Conservation (phyloP, 2,888 invertebrate species). For the Formica aserva region DNA sequence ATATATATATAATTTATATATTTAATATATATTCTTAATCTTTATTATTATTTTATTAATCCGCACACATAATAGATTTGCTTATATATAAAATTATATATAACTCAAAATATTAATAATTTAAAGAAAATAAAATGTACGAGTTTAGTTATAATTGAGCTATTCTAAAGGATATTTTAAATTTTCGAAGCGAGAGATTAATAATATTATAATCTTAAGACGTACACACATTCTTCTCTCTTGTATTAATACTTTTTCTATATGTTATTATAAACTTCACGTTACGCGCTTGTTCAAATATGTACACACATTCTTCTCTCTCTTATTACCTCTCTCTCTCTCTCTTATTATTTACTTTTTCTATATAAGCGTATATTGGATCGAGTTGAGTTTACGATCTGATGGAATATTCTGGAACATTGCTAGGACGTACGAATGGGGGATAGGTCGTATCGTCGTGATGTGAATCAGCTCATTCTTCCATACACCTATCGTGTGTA, state of each 20-base stretch:
- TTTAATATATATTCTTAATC: too few species aligned
- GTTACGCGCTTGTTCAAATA: not conserved
- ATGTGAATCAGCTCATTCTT: conserved; percentile 20
- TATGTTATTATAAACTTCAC: not conserved
- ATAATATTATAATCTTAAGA: not conserved
- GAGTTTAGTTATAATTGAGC: not conserved
- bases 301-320: not conserved
- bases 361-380: not conserved
- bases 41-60: not conserved
- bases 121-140: not conserved
- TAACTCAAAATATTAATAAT: not conserved
- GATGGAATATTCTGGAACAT: not conserved
- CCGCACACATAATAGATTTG: not conserved
- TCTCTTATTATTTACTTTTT: conserved; percentile 3
- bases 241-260: not conserved
- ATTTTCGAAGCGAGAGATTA: not conserved
- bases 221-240: not conserved
- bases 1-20: too few species aligned
- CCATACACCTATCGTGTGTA: not conserved
- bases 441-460: not conserved
- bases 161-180: not conserved
- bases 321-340: not conserved
- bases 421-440: not conserved
- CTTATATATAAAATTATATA: not conserved
- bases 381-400: not conserved